Evolutionary conservation across 2,797 vertebrate genomes (phyloP), one percentile per base, ranked within the genome.

Genomic region (Falco cherrug): DNA sequence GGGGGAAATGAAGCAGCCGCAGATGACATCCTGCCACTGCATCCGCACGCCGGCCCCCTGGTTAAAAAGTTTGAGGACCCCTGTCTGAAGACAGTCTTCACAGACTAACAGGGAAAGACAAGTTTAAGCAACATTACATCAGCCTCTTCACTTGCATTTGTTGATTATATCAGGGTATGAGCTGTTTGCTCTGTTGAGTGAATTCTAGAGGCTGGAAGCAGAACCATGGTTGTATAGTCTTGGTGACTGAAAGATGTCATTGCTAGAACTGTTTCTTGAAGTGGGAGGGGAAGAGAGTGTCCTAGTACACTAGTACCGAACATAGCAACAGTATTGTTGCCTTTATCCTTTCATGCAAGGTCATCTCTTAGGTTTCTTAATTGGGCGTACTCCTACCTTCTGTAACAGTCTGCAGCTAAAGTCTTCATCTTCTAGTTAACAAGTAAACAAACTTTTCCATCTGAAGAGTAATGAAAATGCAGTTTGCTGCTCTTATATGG

Each of bases 311-410:
- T 25, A 16, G 6, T 33, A 18, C 64, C 45, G 61, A 59, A 31
- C 0, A 0, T 8, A 56, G 43, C 25, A 67, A 35, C 31, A 25
- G 0, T 56, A 61, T 11, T 33, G 21, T 70, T 7, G 7, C 28
- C 31, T 81, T 70, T 63, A 24, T 80, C 22, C 5, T 43, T 68
- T 84, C 14, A 13, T 82, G 41, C n/a, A 90, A 4, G 16, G 26
- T 75, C 63, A 73, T 21, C 26, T 73, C 35, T 92, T 78, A 61
- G 24, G 31, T 82, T 89, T 82, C 65, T 25, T 57, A 69, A 51
- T 13, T 59, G 29, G 5, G 7, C 33, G 2, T 57, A 13, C 50
- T 79, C 35, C 61, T 76, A 35, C 6, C 69, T 86, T 68, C n/a
- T 84, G 0, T 69, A 71, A 61, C 25, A 71, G 11, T 76, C 33